phyloP scores from a whole-genome alignment of 2,888 invertebrate species.

The Lasioglossum vierecki region DNA sequence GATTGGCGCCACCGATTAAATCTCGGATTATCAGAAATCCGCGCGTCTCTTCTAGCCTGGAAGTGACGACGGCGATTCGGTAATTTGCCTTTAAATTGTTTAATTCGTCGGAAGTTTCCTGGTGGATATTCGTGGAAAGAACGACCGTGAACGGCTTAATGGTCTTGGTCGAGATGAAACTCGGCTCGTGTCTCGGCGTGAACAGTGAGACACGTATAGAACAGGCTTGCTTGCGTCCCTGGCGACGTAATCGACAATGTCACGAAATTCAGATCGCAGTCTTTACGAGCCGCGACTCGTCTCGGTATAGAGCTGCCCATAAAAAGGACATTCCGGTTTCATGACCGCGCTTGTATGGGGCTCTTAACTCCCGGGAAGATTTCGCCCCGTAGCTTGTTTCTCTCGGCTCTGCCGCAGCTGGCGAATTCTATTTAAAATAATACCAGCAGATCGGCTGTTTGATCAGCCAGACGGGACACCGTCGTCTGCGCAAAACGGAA shows the following conservation, averaged over 20 bases:
- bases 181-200: neutral
- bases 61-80: neutral
- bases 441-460: constrained; percentile 4
- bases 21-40: neutral
- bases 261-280: constrained; percentile 30
- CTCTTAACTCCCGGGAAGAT: neutral
- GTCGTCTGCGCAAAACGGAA: neutral
- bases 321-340: constrained; percentile 39
- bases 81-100: neutral
- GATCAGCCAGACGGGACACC: constrained; percentile 16
- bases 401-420: neutral
- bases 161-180: neutral
- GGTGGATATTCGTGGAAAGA: neutral
- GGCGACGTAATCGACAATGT: constrained; percentile 24
- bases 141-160: neutral
- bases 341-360: neutral
- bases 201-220: too few species aligned
- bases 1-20: neutral
- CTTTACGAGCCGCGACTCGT: constrained; percentile 32
- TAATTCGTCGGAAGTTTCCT: neutral
- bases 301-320: constrained; percentile 25
- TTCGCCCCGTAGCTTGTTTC: neutral
- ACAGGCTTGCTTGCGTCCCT: neutral
- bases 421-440: constrained; percentile 4
- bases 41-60: neutral